Conservation (phyloP, 2,888 invertebrate genomes). For the Cephus pulcher region DNA sequence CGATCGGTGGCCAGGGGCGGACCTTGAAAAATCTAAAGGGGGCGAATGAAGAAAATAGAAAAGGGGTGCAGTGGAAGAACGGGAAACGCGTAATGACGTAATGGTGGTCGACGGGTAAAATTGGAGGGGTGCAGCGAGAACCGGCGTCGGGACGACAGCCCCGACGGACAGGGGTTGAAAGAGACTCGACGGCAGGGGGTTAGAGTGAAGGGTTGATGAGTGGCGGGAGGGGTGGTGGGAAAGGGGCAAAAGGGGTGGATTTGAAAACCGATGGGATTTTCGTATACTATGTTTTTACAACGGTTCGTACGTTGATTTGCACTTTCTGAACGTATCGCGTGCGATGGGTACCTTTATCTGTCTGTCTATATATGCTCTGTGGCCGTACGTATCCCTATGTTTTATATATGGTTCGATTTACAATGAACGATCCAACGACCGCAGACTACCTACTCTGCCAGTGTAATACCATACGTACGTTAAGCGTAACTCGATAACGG, state of each 20-base stretch:
- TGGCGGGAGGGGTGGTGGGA: not conserved
- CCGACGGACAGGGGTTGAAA: slow-evolving; percentile 1
- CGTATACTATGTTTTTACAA: not conserved
- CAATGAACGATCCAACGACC: not conserved
- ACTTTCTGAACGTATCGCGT: not conserved
- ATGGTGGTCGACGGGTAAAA: not conserved
- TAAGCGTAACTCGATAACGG: not conserved
- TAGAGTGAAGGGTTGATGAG: not conserved
- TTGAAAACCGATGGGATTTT: not conserved
- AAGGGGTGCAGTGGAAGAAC: not conserved
- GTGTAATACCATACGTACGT: not conserved
- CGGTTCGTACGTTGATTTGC: not conserved
- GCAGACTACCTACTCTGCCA: not conserved
- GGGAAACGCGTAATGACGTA: not conserved
- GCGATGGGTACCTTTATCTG: not conserved
- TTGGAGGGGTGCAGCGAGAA: not conserved
- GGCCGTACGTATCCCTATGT: not conserved
- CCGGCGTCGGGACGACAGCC: not conserved
- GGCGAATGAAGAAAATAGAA: not conserved
- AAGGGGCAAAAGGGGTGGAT: not conserved
- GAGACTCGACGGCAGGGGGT: not conserved
- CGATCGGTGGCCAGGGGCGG: not conserved
- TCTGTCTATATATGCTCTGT: not conserved
- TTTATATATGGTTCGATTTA: not conserved
- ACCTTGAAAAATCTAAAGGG: not conserved